Percentiles rank a stretch among this genome's conserved stretches.
Evolutionary conservation across 2,113 vertebrate genomes (phyloP).

Genomic region (Tichodroma muraria): DNA sequence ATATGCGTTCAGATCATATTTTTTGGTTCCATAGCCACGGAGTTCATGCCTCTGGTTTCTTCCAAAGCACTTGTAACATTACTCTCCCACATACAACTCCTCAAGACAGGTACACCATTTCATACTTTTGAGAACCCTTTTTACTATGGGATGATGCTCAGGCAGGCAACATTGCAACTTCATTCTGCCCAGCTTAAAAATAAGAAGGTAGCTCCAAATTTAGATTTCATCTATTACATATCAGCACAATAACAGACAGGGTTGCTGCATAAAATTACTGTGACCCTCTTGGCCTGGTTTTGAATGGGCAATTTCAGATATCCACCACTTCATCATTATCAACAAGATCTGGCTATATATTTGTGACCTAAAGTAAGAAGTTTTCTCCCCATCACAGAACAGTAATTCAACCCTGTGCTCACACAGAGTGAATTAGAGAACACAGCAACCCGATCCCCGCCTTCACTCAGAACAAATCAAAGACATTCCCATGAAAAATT

Average conservation of each 20-base stretch:
- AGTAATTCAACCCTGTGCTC: neutral
- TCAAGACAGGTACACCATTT: neutral
- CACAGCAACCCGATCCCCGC: neutral
- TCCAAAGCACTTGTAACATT: neutral
- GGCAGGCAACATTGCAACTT: neutral
- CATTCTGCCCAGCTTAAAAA: neutral
- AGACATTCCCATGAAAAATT: neutral
- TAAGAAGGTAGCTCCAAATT: neutral
- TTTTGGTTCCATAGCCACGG: neutral
- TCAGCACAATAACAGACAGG: neutral
- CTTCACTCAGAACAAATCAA: neutral
- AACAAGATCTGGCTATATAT: neutral
- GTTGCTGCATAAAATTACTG: neutral
- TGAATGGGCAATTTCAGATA: neutral
- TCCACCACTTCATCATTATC: neutral
- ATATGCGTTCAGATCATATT: neutral
- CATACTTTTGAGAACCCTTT: neutral
- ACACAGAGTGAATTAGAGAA: neutral
- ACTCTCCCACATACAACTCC: neutral
- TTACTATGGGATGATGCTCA: neutral
- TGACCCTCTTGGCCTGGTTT: neutral
- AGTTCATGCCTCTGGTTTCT: neutral
- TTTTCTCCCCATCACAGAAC: neutral
- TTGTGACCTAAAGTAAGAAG: neutral
- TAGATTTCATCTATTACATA: neutral